Evolutionary conservation across 2,113 vertebrate genomes (phyloP).

Genomic region (Pandion haliaetus): DNA sequence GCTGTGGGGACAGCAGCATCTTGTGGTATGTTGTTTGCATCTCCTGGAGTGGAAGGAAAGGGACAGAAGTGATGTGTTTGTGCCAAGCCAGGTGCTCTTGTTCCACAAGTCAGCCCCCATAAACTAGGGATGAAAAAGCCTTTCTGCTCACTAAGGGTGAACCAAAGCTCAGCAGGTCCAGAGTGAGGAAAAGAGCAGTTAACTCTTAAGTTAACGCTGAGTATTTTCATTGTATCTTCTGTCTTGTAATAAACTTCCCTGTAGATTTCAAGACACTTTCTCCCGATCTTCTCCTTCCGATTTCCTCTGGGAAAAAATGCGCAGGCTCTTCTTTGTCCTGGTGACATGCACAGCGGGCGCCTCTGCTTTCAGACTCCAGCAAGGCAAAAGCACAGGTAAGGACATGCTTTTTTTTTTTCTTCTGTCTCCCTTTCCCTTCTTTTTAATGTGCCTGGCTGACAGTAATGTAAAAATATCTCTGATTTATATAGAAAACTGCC

Average conservation of each 20-base stretch:
- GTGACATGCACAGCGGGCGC: background rate
- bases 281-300: background rate
- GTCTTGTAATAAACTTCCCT: background rate
- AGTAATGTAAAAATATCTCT: constrained; percentile 39
- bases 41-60: background rate
- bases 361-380: constrained; percentile 36
- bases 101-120: background rate
- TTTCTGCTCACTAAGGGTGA: background rate
- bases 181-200: background rate
- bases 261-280: constrained; percentile 7
- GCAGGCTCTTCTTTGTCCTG: background rate
- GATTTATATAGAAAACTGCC: constrained; percentile 57
- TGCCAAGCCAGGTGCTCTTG: background rate
- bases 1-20: constrained; percentile 14
- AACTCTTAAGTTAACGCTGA: background rate
- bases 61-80: background rate
- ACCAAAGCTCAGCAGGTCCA: background rate
- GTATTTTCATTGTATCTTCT: background rate
- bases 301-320: background rate
- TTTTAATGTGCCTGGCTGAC: background rate
- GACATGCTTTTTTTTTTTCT: background rate
- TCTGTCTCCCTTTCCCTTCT: background rate
- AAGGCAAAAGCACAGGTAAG: constrained; percentile 54
- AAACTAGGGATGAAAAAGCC: background rate
- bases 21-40: background rate